These are phyloP conservation scores for Carlito syrichta DNA, from an alignment of 2,113 vertebrate species.

Conservation along the genomic window DNA sequence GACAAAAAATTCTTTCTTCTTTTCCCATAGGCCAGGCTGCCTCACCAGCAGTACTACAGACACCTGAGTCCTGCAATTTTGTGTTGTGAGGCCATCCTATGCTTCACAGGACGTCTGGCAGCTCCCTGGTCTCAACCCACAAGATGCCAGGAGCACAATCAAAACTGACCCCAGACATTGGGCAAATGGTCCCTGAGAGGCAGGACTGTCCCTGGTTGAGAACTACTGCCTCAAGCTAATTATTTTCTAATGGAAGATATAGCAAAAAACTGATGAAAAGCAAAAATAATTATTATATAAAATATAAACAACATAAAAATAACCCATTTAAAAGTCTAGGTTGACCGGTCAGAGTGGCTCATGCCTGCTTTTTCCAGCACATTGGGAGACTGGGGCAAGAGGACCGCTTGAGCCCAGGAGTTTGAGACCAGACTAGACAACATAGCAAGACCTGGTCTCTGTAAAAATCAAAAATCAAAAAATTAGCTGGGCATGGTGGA, in stretches of 20 bases:
- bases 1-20: background rate
- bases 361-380: no score
- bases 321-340: background rate
- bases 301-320: background rate
- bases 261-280: background rate
- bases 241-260: background rate
- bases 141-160: background rate
- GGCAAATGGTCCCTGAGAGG: no score
- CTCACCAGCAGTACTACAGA: accelerated
- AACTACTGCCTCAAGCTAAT: background rate
- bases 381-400: no score
- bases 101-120: background rate
- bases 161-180: background rate
- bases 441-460: no score
- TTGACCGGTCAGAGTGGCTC: no score
- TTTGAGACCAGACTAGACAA: no score
- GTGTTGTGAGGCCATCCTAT: background rate
- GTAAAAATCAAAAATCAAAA: no score
- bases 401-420: no score
- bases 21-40: background rate
- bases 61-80: accelerated
- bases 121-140: background rate
- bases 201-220: background rate
- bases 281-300: background rate
- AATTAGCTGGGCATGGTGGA: no score